Evolutionary conservation across 1,140 invertebrate genomes (phyloP).

Genomic region (Apolygus lucorum): DNA sequence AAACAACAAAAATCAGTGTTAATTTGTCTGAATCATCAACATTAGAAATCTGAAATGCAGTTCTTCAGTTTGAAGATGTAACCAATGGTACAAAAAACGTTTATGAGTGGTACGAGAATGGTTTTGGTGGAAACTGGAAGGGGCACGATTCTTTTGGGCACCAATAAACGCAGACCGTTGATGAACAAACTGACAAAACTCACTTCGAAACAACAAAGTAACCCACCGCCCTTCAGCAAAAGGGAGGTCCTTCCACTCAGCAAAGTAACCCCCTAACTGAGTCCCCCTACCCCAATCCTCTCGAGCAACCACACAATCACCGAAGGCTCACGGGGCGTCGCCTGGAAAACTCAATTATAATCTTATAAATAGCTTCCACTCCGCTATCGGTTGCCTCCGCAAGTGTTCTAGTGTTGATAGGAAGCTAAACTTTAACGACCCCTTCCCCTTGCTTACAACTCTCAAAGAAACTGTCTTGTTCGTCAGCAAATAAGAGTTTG

Average conservation of each 20-base stretch:
- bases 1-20: too few species aligned
- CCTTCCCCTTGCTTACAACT: background rate
- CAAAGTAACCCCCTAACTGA: too few species aligned
- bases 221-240: too few species aligned
- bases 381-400: background rate
- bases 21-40: too few species aligned
- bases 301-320: background rate
- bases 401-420: background rate
- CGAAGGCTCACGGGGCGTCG: background rate
- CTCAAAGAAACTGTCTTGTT: background rate
- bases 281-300: background rate
- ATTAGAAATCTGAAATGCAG: too few species aligned
- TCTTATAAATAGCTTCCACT: background rate
- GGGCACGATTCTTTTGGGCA: too few species aligned
- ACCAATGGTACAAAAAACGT: too few species aligned
- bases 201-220: background rate
- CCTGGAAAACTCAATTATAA: slow-evolving; percentile 1
- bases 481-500: background rate
- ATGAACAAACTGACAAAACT: background rate
- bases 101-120: too few species aligned
- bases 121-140: too few species aligned
- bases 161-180: background rate
- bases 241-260: too few species aligned
- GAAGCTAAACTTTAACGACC: background rate
- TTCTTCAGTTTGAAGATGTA: too few species aligned